These are phyloP conservation scores for Tachina lurida DNA, from an alignment of 2,888 invertebrate genomes.

Conservation along the genomic window DNA sequence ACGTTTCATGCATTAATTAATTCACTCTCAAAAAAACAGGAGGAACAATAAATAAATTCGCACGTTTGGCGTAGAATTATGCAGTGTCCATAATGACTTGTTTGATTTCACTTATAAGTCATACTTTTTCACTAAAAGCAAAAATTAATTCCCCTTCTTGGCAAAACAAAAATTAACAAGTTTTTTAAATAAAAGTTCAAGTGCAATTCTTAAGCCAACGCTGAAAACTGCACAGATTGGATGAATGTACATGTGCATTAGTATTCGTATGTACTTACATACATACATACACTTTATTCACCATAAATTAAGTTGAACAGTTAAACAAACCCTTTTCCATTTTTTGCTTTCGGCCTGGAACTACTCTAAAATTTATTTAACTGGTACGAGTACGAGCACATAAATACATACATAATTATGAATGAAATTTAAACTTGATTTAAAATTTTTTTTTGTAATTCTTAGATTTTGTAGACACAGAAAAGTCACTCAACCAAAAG, in stretches of 20 bases:
- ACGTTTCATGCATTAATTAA: neutral
- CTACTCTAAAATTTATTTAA: neutral
- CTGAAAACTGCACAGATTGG: neutral
- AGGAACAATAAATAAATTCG: constrained; percentile 29
- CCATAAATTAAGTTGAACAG: constrained; percentile 11
- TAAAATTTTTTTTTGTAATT: constrained; percentile 1
- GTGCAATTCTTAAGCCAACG: neutral
- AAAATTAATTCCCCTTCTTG: neutral
- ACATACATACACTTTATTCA: neutral
- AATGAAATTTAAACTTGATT: constrained; percentile 68
- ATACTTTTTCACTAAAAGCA: constrained; percentile 9
- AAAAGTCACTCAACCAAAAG: constrained; percentile 59
- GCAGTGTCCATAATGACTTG: constrained; percentile 58
- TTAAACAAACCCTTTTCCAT: constrained; percentile 17
- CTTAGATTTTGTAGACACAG: constrained; percentile 7
- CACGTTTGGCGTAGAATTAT: constrained; percentile 44
- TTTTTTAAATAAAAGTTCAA: neutral
- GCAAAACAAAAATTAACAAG: neutral
- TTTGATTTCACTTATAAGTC: constrained; percentile 36
- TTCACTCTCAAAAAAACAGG: neutral
- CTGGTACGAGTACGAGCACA: neutral
- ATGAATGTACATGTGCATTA: too few relatives aligned
- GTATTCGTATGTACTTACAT: neutral
- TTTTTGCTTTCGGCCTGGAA: constrained; percentile 2
- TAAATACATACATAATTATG: constrained; percentile 56